These are phyloP conservation scores for Andrena praecox DNA, from an alignment of 2,888 invertebrate species.

Conservation along the genomic window DNA sequence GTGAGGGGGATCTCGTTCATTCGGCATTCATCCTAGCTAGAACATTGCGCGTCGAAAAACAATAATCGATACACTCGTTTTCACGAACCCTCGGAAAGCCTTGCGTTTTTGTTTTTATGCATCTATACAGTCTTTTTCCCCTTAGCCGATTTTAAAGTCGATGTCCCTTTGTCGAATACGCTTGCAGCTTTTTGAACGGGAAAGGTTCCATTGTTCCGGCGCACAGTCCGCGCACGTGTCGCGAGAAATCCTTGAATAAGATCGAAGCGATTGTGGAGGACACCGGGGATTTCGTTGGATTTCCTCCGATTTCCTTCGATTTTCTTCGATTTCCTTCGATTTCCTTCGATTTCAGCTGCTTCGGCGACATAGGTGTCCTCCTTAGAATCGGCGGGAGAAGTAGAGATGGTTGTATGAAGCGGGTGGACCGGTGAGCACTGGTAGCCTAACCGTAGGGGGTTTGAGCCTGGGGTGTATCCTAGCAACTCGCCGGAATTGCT, in stretches of 20 bases:
- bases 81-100: too few relatives aligned
- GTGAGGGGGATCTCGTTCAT: too few relatives aligned
- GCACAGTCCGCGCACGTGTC: conserved; percentile 31
- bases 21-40: too few relatives aligned
- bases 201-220: too few relatives aligned
- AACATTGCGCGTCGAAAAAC: too few relatives aligned
- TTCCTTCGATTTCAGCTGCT: background rate
- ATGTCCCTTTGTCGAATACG: too few relatives aligned
- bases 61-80: too few relatives aligned
- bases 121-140: too few relatives aligned
- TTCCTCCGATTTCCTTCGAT: background rate
- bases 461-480: conserved; percentile 82
- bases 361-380: conserved; percentile 65
- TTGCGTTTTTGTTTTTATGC: too few relatives aligned
- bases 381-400: conserved; percentile 65
- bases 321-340: too few relatives aligned
- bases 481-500: conserved; percentile 82
- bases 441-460: conserved; percentile 68
- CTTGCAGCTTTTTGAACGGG: too few relatives aligned
- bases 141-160: too few relatives aligned
- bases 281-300: conserved; percentile 9
- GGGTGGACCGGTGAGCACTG: conserved; percentile 54
- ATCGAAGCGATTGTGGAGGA: conserved; percentile 59
- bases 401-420: conserved; percentile 31
- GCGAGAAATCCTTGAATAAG: conserved; percentile 66